Evolutionary conservation across 1,140 invertebrate species (phyloP).

Genomic region (Aricia agestis): DNA sequence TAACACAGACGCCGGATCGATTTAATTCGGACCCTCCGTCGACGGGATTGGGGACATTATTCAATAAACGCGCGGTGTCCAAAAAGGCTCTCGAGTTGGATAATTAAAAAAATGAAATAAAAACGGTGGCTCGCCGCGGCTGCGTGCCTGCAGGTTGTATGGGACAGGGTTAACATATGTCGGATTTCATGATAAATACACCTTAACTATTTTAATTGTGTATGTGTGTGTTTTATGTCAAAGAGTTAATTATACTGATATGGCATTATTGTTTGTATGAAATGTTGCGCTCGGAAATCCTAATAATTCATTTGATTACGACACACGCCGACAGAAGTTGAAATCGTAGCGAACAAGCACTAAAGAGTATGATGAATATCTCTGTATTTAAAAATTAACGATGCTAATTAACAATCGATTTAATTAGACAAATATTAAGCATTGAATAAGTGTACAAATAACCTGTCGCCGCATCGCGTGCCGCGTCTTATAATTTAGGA

Average conservation of each 20-base stretch:
- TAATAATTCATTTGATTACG: slow-evolving; percentile 1
- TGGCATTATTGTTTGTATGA: not conserved
- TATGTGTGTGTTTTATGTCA: slow-evolving; percentile 18
- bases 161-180: slow-evolving; percentile 20
- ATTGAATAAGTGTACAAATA: not conserved
- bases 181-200: slow-evolving; percentile 21
- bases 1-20: not conserved
- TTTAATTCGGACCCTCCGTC: not conserved
- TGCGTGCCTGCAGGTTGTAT: slow-evolving; percentile 21
- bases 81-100: slow-evolving; percentile 18
- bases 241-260: slow-evolving; percentile 4
- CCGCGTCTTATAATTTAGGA: not conserved
- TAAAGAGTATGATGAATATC: not conserved
- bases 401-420: not conserved
- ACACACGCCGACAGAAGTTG: not conserved
- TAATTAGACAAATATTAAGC: not conserved
- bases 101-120: slow-evolving; percentile 16
- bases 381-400: not conserved
- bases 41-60: slow-evolving; percentile 6
- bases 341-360: not conserved
- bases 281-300: not conserved
- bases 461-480: not conserved
- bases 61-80: slow-evolving; percentile 12
- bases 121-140: slow-evolving; percentile 18
- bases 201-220: slow-evolving; percentile 17